These are phyloP conservation scores for Drosophila littoralis DNA, from an alignment of 1,140 invertebrate species.

Conservation along the genomic window DNA sequence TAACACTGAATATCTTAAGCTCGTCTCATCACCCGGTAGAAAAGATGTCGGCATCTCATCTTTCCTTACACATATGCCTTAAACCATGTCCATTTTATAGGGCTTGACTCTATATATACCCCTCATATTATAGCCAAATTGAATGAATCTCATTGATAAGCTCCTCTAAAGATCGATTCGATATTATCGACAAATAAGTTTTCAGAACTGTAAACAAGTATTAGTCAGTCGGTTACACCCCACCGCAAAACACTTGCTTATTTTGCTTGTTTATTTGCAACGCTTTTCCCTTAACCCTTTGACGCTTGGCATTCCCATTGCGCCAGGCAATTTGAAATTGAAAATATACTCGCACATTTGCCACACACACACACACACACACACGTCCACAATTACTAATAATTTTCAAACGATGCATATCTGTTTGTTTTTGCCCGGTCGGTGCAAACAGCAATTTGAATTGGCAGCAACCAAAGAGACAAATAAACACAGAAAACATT, in stretches of 20 bases:
- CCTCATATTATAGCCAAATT: too few species aligned
- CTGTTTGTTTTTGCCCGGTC: slow-evolving; percentile 12
- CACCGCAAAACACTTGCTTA: neutral
- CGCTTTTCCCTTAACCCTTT: neutral
- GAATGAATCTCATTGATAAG: too few species aligned
- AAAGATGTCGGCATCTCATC: too few species aligned
- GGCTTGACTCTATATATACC: too few species aligned
- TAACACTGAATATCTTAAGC: too few species aligned
- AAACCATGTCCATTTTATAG: too few species aligned
- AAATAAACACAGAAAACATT: slow-evolving; percentile 24
- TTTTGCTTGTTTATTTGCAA: neutral
- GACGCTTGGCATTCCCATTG: neutral
- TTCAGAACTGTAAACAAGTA: too few species aligned
- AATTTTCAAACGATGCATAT: slow-evolving; percentile 21
- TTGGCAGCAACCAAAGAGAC: slow-evolving; percentile 4
- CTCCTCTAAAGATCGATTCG: too few species aligned
- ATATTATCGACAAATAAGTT: too few species aligned
- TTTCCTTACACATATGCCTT: too few species aligned
- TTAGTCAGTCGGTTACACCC: too few species aligned
- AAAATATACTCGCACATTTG: slow-evolving; percentile 14
- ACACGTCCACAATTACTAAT: slow-evolving; percentile 12
- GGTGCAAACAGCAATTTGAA: slow-evolving; percentile 14
- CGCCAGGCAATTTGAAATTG: slow-evolving; percentile 20
- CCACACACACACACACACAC: slow-evolving; percentile 1
- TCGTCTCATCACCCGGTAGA: too few species aligned